phyloP scores from a whole-genome alignment of 2,888 invertebrate species.

The Spialia ferax region DNA sequence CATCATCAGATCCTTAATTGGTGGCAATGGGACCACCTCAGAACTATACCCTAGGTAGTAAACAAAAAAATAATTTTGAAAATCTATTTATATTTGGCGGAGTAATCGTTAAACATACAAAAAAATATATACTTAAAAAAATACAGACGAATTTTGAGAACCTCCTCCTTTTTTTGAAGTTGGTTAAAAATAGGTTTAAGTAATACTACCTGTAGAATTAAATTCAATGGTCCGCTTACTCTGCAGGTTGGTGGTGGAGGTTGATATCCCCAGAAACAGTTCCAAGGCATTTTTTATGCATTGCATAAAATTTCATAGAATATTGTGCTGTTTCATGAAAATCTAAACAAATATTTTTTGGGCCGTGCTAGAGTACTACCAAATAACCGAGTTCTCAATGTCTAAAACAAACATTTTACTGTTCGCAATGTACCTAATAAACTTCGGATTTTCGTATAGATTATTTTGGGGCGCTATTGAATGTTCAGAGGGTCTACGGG shows the following conservation, averaged over 20 bases:
- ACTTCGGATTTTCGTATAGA: not conserved
- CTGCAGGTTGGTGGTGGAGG: slow-evolving; percentile 75
- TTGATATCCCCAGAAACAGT: slow-evolving; percentile 81
- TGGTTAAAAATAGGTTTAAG: too few species aligned
- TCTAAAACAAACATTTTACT: not conserved
- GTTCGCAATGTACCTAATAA: not conserved
- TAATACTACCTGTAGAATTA: slow-evolving; percentile 76
- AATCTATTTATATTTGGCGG: too few species aligned
- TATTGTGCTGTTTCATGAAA: slow-evolving; percentile 1
- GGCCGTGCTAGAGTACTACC: not conserved
- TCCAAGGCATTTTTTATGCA: slow-evolving; percentile 80
- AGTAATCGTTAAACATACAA: too few species aligned
- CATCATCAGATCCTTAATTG: too few species aligned
- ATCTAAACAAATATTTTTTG: not conserved
- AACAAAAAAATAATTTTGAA: too few species aligned
- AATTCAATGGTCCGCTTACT: slow-evolving; percentile 75
- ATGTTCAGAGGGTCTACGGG: slow-evolving; percentile 49
- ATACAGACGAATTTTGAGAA: too few species aligned
- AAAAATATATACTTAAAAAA: too few species aligned
- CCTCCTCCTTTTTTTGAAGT: too few species aligned
- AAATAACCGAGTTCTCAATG: not conserved
- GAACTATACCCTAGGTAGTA: too few species aligned
- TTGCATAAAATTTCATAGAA: slow-evolving; percentile 43
- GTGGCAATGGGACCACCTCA: too few species aligned
- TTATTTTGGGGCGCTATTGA: not conserved